Conservation (phyloP, 1,140 invertebrate species). For the Dolichoris vasculosae region DNA sequence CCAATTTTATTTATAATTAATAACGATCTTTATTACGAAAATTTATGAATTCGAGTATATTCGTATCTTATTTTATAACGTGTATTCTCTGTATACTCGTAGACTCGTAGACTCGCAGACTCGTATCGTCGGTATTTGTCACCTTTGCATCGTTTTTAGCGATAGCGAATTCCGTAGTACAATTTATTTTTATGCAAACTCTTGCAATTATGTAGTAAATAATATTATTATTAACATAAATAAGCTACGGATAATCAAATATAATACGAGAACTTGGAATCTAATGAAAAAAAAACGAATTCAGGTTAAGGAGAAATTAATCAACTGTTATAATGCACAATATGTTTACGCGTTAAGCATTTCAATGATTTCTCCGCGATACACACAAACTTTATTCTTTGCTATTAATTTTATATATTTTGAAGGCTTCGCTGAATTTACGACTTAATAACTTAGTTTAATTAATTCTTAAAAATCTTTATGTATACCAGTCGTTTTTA, state of each 20-base stretch:
- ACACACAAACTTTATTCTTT: not conserved
- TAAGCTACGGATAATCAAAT: not conserved
- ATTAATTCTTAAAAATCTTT: not conserved
- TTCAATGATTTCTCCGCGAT: not conserved
- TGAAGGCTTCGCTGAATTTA: not conserved
- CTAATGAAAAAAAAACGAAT: constrained; percentile 8
- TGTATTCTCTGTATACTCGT: too few species aligned
- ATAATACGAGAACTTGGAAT: not conserved
- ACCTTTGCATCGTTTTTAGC: not conserved
- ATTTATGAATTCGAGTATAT: not conserved
- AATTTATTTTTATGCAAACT: not conserved
- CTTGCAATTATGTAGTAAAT: not conserved
- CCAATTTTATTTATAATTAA: too few species aligned
- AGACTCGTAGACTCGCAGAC: too few species aligned
- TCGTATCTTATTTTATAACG: not conserved
- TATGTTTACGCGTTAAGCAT: not conserved
- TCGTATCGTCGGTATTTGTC: not conserved
- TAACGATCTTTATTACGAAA: not conserved
- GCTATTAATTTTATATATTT: not conserved
- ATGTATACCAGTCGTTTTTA: not conserved
- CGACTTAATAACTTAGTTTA: constrained; percentile 1
- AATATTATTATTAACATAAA: constrained; percentile 6
- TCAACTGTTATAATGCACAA: not conserved
- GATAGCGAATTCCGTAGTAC: not conserved
- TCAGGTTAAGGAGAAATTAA: constrained; percentile 29